Conservation (phyloP, 2,797 vertebrate species). For the Tamandua tetradactyla region DNA sequence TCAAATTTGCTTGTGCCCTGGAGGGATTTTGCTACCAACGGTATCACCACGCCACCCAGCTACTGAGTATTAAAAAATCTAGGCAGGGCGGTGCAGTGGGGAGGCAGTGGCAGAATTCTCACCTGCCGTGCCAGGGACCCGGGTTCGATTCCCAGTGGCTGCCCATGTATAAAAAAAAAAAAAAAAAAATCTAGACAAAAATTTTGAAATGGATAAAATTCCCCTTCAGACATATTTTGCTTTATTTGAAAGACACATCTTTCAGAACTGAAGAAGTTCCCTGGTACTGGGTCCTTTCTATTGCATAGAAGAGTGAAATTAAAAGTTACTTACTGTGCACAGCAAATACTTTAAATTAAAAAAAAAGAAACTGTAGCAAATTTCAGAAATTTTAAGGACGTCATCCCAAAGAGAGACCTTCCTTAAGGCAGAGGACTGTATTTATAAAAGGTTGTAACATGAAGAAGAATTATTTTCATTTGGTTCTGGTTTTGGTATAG, state of each 20-base stretch:
- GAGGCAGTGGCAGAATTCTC: no score
- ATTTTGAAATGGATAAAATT: not conserved
- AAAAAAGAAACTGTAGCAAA: not conserved
- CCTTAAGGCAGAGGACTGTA: not conserved
- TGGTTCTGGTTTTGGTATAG: not conserved
- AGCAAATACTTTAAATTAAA: no score
- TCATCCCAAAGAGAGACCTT: not conserved
- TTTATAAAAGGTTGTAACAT: not conserved
- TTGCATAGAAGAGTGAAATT: rapidly evolving
- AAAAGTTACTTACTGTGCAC: not conserved
- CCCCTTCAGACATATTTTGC: not conserved
- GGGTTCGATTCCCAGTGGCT: no score
- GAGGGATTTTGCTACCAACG: conserved; percentile 12
- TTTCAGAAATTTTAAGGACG: not conserved
- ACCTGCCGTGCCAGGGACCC: no score
- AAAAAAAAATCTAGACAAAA: not conserved
- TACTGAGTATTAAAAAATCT: not conserved
- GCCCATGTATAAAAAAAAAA: no score
- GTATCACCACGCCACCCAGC: not conserved
- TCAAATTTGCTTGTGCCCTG: not conserved
- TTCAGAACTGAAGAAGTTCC: rapidly evolving
- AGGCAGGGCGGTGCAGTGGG: no score
- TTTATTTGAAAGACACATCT: not conserved
- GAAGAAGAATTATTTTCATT: not conserved
- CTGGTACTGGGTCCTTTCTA: rapidly evolving